A percentile compares a stretch with the other conserved stretches of the same genome.
phyloP scores from a whole-genome alignment of 2,797 vertebrate species.

The Molothrus ater region DNA sequence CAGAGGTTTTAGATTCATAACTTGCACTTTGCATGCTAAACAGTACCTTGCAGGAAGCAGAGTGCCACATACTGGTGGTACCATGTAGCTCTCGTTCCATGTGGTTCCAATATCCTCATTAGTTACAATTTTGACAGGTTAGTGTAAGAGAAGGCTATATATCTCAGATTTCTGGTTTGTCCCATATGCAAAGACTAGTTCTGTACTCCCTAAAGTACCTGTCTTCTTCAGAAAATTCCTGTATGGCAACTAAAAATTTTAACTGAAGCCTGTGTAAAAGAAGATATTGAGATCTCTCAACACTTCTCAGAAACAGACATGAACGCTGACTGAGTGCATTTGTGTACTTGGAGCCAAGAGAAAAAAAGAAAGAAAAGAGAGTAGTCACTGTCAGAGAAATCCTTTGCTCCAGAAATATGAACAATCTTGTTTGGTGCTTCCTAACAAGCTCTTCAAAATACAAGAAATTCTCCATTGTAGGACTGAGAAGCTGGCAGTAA shows the following conservation, averaged over 20 bases:
- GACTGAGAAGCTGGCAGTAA: background rate
- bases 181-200: background rate
- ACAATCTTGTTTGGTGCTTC: background rate
- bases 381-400: background rate
- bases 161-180: background rate
- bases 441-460: background rate
- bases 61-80: background rate
- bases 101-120: background rate
- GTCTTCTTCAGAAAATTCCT: background rate
- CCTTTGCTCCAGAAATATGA: background rate
- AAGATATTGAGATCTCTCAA: background rate
- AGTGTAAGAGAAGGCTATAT: background rate
- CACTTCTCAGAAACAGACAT: background rate
- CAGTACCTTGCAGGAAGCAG: background rate
- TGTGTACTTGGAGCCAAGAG: background rate
- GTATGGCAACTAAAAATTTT: background rate
- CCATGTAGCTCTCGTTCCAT: background rate
- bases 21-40: background rate
- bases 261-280: background rate
- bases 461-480: background rate
- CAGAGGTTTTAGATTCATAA: background rate
- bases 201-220: background rate
- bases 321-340: fast-evolving
- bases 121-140: background rate
- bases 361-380: background rate